Evolutionary conservation across 2,113 vertebrate species (phyloP).

Genomic region (Gymnarchus niloticus): DNA sequence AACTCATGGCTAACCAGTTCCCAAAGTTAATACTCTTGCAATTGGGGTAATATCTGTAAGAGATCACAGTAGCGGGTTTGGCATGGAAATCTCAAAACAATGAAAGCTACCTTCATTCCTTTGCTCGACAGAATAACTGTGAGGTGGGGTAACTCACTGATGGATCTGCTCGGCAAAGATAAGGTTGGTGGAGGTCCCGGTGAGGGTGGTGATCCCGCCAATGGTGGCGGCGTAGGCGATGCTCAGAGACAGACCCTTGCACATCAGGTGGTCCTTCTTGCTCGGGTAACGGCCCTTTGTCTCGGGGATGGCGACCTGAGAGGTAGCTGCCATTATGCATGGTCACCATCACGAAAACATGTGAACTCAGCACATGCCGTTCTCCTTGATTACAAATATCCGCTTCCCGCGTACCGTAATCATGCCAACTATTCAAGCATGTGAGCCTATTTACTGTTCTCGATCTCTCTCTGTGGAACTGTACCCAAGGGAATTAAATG

Average conservation of each 20-base stretch:
- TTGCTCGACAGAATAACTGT: not conserved
- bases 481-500: not conserved
- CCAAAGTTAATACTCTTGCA: slow-evolving; percentile 82
- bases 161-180: slow-evolving; percentile 85
- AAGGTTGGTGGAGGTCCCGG: slow-evolving; percentile 87
- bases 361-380: not conserved
- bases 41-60: slow-evolving; percentile 71
- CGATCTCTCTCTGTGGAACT: not conserved
- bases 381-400: not conserved
- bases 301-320: slow-evolving; percentile 28
- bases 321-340: not conserved
- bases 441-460: not conserved
- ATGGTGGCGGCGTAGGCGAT: slow-evolving; percentile 84
- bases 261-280: slow-evolving; percentile 67
- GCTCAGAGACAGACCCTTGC: slow-evolving; percentile 79
- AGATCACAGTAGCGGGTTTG: not conserved
- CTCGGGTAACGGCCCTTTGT: slow-evolving; percentile 47
- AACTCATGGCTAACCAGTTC: slow-evolving; percentile 79
- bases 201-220: slow-evolving; percentile 81
- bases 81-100: not conserved
- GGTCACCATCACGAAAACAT: not conserved
- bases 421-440: not conserved
- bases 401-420: not conserved
- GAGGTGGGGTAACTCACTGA: slow-evolving; percentile 35
- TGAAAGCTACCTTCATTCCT: no score